These are phyloP conservation scores for Tachina fera DNA, from an alignment of 2,888 invertebrate genomes.

Conservation along the genomic window DNA sequence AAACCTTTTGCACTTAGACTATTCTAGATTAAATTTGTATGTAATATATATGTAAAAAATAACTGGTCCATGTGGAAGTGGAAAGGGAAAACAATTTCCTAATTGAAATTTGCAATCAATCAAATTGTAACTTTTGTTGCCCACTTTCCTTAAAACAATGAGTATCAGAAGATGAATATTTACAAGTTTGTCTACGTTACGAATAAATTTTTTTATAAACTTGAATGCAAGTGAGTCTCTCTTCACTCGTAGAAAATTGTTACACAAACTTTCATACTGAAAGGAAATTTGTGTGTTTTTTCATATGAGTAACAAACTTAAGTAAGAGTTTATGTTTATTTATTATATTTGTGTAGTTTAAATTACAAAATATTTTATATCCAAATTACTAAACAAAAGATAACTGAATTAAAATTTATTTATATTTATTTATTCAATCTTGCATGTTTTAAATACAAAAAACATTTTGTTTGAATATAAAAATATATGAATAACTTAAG, in stretches of 20 bases:
- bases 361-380: conserved; percentile 35
- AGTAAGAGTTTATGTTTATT: background rate
- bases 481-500: background rate
- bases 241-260: background rate
- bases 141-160: conserved; percentile 51
- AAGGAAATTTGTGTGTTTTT: background rate
- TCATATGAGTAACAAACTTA: conserved; percentile 1
- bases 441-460: background rate
- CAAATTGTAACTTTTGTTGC: conserved; percentile 68
- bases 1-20: too few species aligned
- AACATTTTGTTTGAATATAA: background rate
- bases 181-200: background rate
- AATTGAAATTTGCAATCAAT: conserved; percentile 75
- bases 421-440: background rate
- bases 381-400: conserved; percentile 11
- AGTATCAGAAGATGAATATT: conserved; percentile 24
- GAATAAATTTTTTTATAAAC: conserved; percentile 7
- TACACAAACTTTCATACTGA: conserved; percentile 1
- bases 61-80: conserved; percentile 20
- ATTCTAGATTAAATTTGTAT: too few species aligned
- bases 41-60: background rate
- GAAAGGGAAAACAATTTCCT: conserved; percentile 70
- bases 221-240: background rate
- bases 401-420: background rate
- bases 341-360: conserved; percentile 15